Conservation (phyloP, 2,113 vertebrate genomes). For the Silurus glanis region DNA sequence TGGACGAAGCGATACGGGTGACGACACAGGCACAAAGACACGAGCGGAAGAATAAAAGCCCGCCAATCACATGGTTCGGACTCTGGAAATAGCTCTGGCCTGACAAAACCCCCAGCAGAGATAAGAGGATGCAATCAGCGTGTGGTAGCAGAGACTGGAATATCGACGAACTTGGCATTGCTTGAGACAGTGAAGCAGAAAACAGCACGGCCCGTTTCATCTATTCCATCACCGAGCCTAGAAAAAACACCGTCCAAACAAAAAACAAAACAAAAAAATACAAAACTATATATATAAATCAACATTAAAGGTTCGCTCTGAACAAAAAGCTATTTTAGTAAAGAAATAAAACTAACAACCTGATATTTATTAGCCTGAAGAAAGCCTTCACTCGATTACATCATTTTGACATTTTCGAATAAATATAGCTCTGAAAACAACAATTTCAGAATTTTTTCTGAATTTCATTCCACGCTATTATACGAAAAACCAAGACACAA, state of each 20-base stretch:
- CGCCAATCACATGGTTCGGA: background rate
- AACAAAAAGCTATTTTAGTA: constrained; percentile 36
- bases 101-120: constrained; percentile 30
- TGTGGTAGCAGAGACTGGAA: constrained; percentile 33
- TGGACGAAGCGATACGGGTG: background rate
- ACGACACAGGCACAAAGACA: background rate
- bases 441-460: too few relatives aligned
- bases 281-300: background rate
- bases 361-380: background rate
- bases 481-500: background rate
- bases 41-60: background rate
- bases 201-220: background rate
- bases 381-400: background rate
- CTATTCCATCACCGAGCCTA: background rate
- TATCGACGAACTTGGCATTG: constrained; percentile 24
- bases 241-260: background rate
- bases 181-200: background rate
- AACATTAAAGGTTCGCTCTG: background rate
- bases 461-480: background rate
- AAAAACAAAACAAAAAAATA: background rate
- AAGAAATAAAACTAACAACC: constrained; percentile 20
- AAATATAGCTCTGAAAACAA: too few relatives aligned
- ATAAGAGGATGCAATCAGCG: constrained; percentile 47
- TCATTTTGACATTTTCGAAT: too few relatives aligned
- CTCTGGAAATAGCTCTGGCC: constrained; percentile 12